These are phyloP conservation scores for Anisognathus igniventris DNA, from an alignment of 2,797 vertebrate species.

Conservation along the genomic window DNA sequence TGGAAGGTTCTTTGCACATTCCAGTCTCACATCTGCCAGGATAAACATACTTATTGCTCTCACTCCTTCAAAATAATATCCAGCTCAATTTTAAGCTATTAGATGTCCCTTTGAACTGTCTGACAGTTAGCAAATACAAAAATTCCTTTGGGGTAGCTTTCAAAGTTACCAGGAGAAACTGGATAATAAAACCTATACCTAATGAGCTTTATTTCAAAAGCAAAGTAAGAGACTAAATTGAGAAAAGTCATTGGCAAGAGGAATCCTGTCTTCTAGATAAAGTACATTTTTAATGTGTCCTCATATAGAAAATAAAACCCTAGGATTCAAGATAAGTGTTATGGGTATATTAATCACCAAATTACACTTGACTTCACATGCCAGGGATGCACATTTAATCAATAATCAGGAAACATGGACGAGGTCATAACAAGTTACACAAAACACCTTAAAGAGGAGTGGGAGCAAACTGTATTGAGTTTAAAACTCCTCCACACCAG, in stretches of 20 bases:
- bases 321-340: background rate
- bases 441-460: background rate
- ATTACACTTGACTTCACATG: background rate
- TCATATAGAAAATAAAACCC: background rate
- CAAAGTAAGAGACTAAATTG: background rate
- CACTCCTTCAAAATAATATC: background rate
- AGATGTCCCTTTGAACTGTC: background rate
- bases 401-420: accelerated
- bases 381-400: background rate
- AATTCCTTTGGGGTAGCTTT: background rate
- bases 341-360: background rate
- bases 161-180: background rate
- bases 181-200: background rate
- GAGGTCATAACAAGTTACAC: background rate
- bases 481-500: background rate
- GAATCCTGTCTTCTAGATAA: background rate
- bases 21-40: background rate
- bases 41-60: background rate
- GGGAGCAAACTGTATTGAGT: background rate
- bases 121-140: background rate
- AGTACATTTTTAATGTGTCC: background rate
- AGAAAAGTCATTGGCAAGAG: background rate
- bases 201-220: background rate
- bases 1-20: background rate
- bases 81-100: slow-evolving; percentile 6